These are phyloP conservation scores for Actinopyga echinites DNA, from an alignment of 53 echinoderm and acorn worm genomes.

Conservation along the genomic window DNA sequence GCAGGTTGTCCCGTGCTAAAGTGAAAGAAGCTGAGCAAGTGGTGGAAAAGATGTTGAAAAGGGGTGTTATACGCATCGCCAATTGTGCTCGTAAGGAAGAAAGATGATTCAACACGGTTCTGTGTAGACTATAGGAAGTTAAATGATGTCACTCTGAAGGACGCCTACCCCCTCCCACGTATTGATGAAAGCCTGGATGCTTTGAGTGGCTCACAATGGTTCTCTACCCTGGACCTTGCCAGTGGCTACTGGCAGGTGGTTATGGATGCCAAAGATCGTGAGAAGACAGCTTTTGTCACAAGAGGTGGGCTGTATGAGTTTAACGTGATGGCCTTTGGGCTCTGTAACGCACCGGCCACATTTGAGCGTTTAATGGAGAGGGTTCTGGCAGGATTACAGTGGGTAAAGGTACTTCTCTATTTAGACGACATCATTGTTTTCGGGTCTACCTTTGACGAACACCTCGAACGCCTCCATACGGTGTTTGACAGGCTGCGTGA, in stretches of 20 bases:
- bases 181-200: too few relatives aligned
- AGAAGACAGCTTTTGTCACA: not conserved
- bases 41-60: not conserved
- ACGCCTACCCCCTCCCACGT: too few relatives aligned
- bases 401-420: not conserved
- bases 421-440: not conserved
- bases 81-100: not conserved
- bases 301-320: not conserved
- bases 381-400: not conserved
- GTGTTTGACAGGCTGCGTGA: not conserved
- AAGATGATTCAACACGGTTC: not conserved
- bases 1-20: not conserved
- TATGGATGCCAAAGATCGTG: too few relatives aligned
- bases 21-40: not conserved
- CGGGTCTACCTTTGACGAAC: constrained; percentile 2
- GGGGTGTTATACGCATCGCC: not conserved
- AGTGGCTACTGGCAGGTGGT: too few relatives aligned
- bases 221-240: too few relatives aligned
- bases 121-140: too few relatives aligned
- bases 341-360: too few relatives aligned
- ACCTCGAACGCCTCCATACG: not conserved
- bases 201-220: too few relatives aligned
- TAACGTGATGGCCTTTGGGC: not conserved
- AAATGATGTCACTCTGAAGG: too few relatives aligned
- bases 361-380: too few relatives aligned